These are phyloP conservation scores for Edolisoma coerulescens DNA, from an alignment of 2,113 vertebrate genomes.

Conservation along the genomic window DNA sequence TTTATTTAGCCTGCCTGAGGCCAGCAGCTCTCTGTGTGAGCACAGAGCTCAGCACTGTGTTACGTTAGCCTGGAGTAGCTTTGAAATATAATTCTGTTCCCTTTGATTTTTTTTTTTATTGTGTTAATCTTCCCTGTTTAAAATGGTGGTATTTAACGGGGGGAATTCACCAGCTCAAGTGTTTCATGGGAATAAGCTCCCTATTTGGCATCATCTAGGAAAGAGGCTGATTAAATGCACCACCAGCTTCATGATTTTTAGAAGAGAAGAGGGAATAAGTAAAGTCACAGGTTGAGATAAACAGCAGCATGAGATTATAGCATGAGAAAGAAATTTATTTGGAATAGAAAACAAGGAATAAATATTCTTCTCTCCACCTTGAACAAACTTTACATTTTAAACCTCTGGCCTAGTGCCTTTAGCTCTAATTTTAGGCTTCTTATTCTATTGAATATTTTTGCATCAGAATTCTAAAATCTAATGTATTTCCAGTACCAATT, in stretches of 20 bases:
- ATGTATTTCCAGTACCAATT: background rate
- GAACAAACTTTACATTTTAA: constrained; percentile 22
- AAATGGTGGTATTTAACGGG: background rate
- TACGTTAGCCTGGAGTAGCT: background rate
- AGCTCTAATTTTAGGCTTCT: background rate
- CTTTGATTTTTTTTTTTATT: background rate
- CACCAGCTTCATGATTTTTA: constrained; percentile 2
- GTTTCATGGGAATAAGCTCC: background rate
- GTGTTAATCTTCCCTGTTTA: background rate
- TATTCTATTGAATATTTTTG: constrained; percentile 29
- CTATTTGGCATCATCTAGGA: background rate
- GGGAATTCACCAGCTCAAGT: background rate
- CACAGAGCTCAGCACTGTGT: background rate
- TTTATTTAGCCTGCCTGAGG: background rate
- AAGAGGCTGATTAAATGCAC: background rate
- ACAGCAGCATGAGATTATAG: constrained; percentile 13
- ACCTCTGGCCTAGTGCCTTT: background rate
- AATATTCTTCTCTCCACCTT: background rate
- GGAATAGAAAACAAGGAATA: constrained; percentile 28
- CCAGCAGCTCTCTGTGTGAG: background rate
- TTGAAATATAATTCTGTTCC: background rate
- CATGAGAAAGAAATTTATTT: background rate
- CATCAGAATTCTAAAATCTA: background rate
- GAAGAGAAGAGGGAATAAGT: background rate
- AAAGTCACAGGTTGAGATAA: constrained; percentile 6